Evolutionary conservation across 2,113 vertebrate species (phyloP).

Genomic region (Ameiurus melas): DNA sequence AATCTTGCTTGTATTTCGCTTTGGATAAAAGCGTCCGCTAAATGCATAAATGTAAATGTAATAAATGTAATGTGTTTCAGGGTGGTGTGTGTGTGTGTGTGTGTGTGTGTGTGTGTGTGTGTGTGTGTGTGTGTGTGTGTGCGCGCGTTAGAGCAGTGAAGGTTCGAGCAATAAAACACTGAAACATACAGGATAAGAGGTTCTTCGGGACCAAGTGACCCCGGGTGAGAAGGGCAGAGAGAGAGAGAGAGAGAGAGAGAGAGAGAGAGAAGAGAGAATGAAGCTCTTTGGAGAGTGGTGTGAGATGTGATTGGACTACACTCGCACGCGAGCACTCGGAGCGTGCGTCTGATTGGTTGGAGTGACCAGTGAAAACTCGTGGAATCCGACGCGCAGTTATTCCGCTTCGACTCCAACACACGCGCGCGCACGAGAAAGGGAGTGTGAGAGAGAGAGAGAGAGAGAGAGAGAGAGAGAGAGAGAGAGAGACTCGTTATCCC

Average conservation of each 20-base stretch:
- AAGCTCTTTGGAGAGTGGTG: neutral
- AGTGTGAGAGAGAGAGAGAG: neutral
- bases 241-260: no score
- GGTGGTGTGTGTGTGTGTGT: no score
- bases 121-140: neutral
- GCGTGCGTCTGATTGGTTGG: constrained; percentile 68
- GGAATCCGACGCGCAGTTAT: constrained; percentile 59
- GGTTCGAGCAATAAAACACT: neutral
- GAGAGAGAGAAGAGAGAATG: neutral
- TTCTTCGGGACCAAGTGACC: neutral
- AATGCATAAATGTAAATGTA: no score
- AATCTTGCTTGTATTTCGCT: no score
- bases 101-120: neutral
- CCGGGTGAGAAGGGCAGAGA: neutral
- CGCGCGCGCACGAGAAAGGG: no score
- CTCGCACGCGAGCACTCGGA: constrained; percentile 54
- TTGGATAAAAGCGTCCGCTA: no score
- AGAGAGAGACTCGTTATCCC: neutral
- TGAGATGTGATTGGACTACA: constrained; percentile 63
- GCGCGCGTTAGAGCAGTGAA: neutral
- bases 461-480: neutral
- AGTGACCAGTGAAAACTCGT: constrained; percentile 69
- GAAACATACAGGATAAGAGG: neutral
- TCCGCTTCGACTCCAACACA: constrained; percentile 7
- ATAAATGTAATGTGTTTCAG: no score